Evolutionary conservation across 2,113 vertebrate genomes (phyloP).

Genomic region (Romanogobio albipinnatus): DNA sequence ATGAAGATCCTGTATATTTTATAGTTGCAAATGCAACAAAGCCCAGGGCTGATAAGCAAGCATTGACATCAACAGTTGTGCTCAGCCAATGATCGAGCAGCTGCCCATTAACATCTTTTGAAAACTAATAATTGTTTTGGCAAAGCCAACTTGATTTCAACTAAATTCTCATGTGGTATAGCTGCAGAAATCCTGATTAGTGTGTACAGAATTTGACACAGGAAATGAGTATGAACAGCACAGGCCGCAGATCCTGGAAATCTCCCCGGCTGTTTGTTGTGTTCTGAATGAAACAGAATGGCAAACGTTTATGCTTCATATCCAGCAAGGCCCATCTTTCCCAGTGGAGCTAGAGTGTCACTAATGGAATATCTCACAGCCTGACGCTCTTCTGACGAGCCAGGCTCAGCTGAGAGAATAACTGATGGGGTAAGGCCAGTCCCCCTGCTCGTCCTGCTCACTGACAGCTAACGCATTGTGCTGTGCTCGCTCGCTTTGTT

Average conservation of each 20-base stretch:
- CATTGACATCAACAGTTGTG: background rate
- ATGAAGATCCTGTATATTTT: background rate
- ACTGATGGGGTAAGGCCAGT: slow-evolving; percentile 38
- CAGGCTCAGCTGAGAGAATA: slow-evolving; percentile 39
- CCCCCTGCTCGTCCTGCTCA: slow-evolving; percentile 2
- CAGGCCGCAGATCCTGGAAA: slow-evolving; percentile 22
- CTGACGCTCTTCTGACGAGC: slow-evolving; percentile 36
- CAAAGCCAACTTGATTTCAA: slow-evolving; percentile 9
- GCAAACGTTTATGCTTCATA: slow-evolving; percentile 40
- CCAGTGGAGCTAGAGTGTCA: slow-evolving; percentile 27
- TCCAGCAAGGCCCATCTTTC: slow-evolving; percentile 10
- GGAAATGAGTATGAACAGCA: slow-evolving; percentile 26
- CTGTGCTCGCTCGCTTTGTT: slow-evolving; percentile 30
- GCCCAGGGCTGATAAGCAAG: background rate
- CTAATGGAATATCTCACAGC: slow-evolving; percentile 46
- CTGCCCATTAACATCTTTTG: slow-evolving; percentile 6
- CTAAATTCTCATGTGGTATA: slow-evolving; percentile 23
- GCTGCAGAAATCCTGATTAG: slow-evolving; percentile 15
- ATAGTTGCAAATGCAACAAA: background rate
- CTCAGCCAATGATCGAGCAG: background rate
- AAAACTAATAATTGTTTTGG: slow-evolving; percentile 26
- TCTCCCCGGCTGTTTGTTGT: slow-evolving; percentile 25
- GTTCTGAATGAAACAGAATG: slow-evolving; percentile 40
- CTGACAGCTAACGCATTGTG: slow-evolving; percentile 22
- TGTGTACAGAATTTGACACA: slow-evolving; percentile 21